Conservation (phyloP, 2,888 invertebrate species). For the Catocala nupta region DNA sequence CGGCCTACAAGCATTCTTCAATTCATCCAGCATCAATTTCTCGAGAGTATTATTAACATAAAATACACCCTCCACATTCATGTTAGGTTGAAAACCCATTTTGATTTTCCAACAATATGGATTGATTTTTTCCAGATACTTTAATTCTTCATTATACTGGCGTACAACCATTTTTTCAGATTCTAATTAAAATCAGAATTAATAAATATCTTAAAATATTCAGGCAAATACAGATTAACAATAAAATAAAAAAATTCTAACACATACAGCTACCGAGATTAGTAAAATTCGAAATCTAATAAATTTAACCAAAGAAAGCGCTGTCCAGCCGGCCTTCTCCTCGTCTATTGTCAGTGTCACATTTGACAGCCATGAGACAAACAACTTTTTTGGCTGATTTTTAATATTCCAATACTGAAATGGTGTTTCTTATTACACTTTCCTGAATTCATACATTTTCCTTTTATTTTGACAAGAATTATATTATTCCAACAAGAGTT, state of each 20-base stretch:
- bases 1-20: conserved; percentile 95
- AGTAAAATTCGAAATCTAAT: too few relatives aligned
- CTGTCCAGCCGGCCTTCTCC: too few relatives aligned
- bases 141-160: conserved; percentile 96
- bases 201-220: background rate
- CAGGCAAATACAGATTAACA: background rate
- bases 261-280: too few relatives aligned
- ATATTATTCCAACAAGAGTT: too few relatives aligned
- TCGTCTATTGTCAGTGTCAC: background rate
- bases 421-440: too few relatives aligned
- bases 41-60: conserved; percentile 98
- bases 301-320: too few relatives aligned
- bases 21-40: conserved; percentile 98
- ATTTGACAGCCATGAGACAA: too few relatives aligned
- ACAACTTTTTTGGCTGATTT: too few relatives aligned
- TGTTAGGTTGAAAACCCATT: conserved; percentile 99
- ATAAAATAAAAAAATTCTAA: too few relatives aligned
- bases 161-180: conserved; percentile 93
- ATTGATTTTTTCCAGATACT: conserved; percentile 96
- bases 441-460: too few relatives aligned
- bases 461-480: too few relatives aligned
- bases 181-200: background rate
- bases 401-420: too few relatives aligned
- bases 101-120: conserved; percentile 97
- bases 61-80: conserved; percentile 99